Evolutionary conservation across 2,113 vertebrate genomes (phyloP).

Genomic region (Daubentonia madagascariensis): DNA sequence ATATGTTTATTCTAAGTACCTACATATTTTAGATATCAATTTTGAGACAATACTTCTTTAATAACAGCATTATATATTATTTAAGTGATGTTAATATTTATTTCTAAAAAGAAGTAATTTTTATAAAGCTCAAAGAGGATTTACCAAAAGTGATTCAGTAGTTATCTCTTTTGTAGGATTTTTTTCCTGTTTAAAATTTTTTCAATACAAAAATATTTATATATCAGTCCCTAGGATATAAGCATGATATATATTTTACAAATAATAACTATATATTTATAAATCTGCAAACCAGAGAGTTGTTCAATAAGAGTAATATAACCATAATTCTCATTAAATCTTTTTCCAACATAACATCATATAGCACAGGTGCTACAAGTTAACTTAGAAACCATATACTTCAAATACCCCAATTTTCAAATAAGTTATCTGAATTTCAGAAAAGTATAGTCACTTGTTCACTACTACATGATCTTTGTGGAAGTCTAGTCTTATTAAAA

Average conservation of each 20-base stretch:
- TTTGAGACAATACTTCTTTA: neutral
- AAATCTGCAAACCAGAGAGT: neutral
- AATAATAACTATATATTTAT: neutral
- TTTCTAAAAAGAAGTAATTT: slow-evolving; percentile 18
- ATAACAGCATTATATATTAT: neutral
- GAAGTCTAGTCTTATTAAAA: neutral
- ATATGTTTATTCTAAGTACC: neutral
- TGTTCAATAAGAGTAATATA: neutral
- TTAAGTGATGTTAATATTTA: neutral
- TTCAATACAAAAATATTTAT: neutral
- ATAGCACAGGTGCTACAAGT: neutral
- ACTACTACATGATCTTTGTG: neutral
- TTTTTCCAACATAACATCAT: neutral
- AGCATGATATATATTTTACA: neutral
- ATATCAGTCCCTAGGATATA: neutral
- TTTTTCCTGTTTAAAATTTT: neutral
- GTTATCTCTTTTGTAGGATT: neutral
- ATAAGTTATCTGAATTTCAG: neutral
- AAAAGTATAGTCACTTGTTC: neutral
- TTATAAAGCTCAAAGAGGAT: neutral
- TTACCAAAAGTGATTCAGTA: neutral
- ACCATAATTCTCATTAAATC: neutral
- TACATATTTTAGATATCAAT: neutral
- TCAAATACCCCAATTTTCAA: neutral
- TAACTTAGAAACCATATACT: neutral